phyloP scores from a whole-genome alignment of 1,140 invertebrate genomes.

The Cydia pomonella region DNA sequence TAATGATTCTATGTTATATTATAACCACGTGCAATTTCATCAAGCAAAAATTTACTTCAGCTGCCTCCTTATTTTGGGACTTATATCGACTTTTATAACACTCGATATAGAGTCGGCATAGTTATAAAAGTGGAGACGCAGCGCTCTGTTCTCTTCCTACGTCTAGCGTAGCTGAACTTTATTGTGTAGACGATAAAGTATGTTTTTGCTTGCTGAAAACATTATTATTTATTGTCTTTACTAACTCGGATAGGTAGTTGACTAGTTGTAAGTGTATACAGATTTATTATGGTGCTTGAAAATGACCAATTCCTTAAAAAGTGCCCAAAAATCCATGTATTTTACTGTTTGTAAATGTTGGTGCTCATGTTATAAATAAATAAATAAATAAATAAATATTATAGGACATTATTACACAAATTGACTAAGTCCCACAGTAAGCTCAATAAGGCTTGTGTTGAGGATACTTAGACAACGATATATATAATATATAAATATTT shows the following conservation, averaged over 20 bases:
- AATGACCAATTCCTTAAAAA: not conserved
- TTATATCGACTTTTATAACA: conserved; percentile 6
- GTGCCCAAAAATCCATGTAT: not conserved
- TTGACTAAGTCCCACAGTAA: no score
- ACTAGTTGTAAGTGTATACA: conserved; percentile 16
- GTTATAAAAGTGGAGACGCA: conserved; percentile 1
- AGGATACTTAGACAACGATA: no score
- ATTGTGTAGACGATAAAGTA: conserved; percentile 30
- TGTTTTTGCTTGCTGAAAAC: conserved; percentile 33
- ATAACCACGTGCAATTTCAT: conserved; percentile 9
- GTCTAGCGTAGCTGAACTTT: conserved; percentile 12
- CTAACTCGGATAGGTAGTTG: conserved; percentile 29
- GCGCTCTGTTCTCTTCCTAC: conserved; percentile 12
- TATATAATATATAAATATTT: no score
- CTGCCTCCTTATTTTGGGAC: conserved; percentile 25
- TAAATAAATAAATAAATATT: no score
- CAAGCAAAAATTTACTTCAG: conserved; percentile 28
- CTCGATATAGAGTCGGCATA: not conserved
- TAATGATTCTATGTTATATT: not conserved
- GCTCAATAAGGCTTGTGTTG: no score
- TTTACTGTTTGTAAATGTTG: not conserved
- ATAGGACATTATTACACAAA: no score
- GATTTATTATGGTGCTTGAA: not conserved
- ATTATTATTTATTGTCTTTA: conserved; percentile 33
- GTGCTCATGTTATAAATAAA: conserved; percentile 37